Base-by-base conservation (phyloP, 2,888 invertebrate genomes). In the Apoda limacodes region DNA sequence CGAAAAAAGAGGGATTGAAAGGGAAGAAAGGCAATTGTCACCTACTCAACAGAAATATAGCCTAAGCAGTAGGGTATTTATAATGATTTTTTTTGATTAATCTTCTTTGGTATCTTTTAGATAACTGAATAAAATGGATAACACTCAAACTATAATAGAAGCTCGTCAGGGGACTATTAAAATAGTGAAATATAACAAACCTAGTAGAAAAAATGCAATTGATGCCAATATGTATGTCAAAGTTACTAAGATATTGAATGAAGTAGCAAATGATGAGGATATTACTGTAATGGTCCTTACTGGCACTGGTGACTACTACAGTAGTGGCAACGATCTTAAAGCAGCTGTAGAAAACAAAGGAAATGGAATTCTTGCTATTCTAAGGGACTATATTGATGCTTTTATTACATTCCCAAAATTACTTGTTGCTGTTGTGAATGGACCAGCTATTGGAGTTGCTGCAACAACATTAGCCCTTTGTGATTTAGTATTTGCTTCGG, bases 401-500 rank as follows among this genome's bases (percentile, higher is more conserved):
- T 88, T 95, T 45, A 92, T 96, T 41, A 86, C 88, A 43, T 95
- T 93, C 62, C 92, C 93, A 0, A 99, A 98, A 69, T 71, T 95
- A 19, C 60, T 98, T 23, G 83, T 98, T 40, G 92, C 90, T 9
- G 74, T 96, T 34, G 88, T 98, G 0, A 97, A 98, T 82, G 98
- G 98, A 2, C 96, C 96, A 22, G 94, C 95, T 9, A 87, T 98
- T 45, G 98, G 98, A 13, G 88, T 98, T 45, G 89, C 89, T 22
- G 89, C 89, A 3, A 98, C 98, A 0, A 87, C 90, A 6, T 75
- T 94, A 28, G 89, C 88, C 0, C 78, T 98, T 1, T 95, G 89
- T 74, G 98, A 98, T 80, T 81, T 92, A 34, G 89, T 95, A 5
- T 94, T 93, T 81, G 92, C 94, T 30, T 85, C 88, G n/a, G 91